Base-by-base conservation (phyloP, 2,113 vertebrate genomes). In the Catharus minimus region DNA sequence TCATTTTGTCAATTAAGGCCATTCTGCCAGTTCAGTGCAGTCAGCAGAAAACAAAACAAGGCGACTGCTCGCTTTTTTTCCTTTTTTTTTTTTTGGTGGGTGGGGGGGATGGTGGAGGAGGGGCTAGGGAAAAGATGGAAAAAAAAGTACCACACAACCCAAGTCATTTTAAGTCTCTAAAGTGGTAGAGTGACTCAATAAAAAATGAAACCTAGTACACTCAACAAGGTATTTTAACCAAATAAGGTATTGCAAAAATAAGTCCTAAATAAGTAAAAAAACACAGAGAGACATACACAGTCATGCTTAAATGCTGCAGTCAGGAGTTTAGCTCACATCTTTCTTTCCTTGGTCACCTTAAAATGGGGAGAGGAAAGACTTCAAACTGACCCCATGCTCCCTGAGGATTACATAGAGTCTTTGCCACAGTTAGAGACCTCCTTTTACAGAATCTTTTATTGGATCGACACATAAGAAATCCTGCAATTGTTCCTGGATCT, bases 1-100 rank as follows among this genome's bases (percentile, higher is more conserved):
- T 94, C 89, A 95, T 96, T 95, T 95, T 65, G 71, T 94, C 86
- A 96, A 93, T 94, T 90, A 94, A 89, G 58, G 47, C n/a, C 94
- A 69, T 85, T 90, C 66, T 92, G 86, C 55, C 81, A 82, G 49
- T 82, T 75, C 72, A 68, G n/a, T 79, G 30, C 50, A 68, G 88
- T 95, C 92, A 94, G 93, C 94, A 93, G 62, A 95, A 95, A 82
- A 78, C 69, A 82, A 88, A 95, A 61, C 15, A 62, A 52, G 26
- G 38, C 65, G 3, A 39, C 11, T 64, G 65, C 9, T 23, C 23
- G 21, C 22, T 17, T 43, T 18, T 43, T 50, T 33, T 27, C 33
- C 33, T 36, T 39, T 30, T 69, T 52, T 39, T 3, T 26, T 14
- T 52, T 39, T 3, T 26, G 23, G 46, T 8, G 44, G 18, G 24